Base-by-base conservation (phyloP, 2,113 vertebrate genomes). In the Excalfactoria chinensis region DNA sequence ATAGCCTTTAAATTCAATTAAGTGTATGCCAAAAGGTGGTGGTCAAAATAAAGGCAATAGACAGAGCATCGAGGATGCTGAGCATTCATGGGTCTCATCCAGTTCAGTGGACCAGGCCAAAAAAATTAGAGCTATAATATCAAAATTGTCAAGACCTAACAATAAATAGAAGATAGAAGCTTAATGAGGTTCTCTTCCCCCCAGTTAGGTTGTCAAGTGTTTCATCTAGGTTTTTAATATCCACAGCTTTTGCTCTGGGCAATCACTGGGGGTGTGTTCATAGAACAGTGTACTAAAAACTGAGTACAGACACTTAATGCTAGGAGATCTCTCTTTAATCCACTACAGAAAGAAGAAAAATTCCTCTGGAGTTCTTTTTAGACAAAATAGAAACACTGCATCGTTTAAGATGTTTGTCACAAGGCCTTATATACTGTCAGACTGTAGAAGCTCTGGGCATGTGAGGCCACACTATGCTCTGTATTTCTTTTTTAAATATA, bases 261-360 rank as follows among this genome's bases (percentile, higher is more conserved):
- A 37, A 43, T 28, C 13, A 23, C 0, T 0, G 16, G 43, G n/a
- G 0, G 2, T 22, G 7, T 49, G 55, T 67, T 60, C 3, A 1
- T 78, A 82, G 44, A 87, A 69, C 21, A 70, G 6, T 4, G 4
- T 56, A 17, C 17, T 77, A 69, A 77, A 80, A 94, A 63, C 9
- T 49, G 10, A 60, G 32, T 9, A 32, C 12, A 67, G 37, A 49
- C n/a, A 22, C 7, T 55, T 55, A 87, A 87, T 67, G n/a, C 21
- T 63, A 7, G 41, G 64, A 56, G 35, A 59, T 49, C 28, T 32
- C 18, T 66, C 76, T 11, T 60, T 69, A 40, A 55, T 49, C 5
- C 32, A 63, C 5, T 34, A 76, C 82, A 68, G 13, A 43, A 60
- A 68, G 41, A 75, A 70, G 51, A 32, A 85, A 82, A 86, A 17